phyloP scores from a whole-genome alignment of 2,888 invertebrate species.

The Heptascelio sp. region DNA sequence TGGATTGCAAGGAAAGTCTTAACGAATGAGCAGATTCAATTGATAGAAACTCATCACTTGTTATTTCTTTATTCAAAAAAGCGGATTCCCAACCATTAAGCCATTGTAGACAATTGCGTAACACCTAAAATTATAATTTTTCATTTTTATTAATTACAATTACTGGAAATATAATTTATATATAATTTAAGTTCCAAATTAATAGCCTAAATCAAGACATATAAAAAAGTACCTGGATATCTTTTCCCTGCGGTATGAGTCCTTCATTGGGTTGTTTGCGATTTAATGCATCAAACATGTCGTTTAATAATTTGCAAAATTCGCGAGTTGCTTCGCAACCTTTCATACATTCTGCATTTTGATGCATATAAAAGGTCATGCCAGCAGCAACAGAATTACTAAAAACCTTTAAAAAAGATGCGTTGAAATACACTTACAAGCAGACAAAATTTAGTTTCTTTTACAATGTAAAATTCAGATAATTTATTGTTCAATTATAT shows the following conservation, averaged over 20 bases:
- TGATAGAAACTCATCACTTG: conserved; percentile 7
- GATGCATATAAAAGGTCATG: conserved; percentile 41
- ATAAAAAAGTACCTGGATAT: background rate
- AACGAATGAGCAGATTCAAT: conserved; percentile 7
- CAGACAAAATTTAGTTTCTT: no score
- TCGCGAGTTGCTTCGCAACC: conserved; percentile 41
- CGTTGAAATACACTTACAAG: conserved; percentile 6
- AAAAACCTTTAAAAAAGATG: conserved; percentile 34
- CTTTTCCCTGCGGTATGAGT: background rate
- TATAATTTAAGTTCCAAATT: no score
- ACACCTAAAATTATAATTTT: no score
- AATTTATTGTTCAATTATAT: no score
- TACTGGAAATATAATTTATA: background rate
- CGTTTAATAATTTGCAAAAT: conserved; percentile 40
- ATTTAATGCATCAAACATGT: conserved; percentile 59
- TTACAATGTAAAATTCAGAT: no score
- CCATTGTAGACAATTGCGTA: no score
- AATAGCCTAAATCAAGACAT: background rate
- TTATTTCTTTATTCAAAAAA: no score
- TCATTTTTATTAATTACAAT: no score
- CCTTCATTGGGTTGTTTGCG: conserved; percentile 52
- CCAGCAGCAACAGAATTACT: conserved; percentile 51
- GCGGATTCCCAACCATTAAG: no score
- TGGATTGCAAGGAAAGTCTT: conserved; percentile 25
- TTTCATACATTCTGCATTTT: conserved; percentile 14